These are phyloP conservation scores for Rissa tridactyla DNA, from an alignment of 2,113 vertebrate species.

Conservation along the genomic window DNA sequence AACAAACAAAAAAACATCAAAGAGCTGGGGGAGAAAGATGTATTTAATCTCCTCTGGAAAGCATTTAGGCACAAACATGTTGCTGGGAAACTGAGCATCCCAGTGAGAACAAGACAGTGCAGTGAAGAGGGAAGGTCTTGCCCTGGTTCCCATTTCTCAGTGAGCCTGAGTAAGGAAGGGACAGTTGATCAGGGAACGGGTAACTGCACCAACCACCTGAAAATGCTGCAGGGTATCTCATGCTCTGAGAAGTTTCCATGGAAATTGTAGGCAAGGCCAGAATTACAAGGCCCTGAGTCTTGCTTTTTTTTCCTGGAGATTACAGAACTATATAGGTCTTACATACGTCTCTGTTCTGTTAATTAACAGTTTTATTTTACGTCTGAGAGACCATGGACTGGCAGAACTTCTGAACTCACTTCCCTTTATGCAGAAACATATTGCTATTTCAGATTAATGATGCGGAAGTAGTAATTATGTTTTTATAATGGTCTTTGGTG, in stretches of 20 bases:
- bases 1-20: not conserved
- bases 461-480: slow-evolving; percentile 15
- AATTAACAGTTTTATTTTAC: not conserved
- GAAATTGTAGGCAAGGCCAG: not conserved
- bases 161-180: not conserved
- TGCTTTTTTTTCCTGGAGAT: not conserved
- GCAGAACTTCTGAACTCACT: not conserved
- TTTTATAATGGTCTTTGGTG: not conserved
- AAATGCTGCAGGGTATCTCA: not conserved
- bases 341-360: not conserved
- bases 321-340: not conserved
- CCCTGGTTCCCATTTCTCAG: not conserved
- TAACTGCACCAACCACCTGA: not conserved
- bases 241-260: not conserved
- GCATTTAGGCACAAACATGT: not conserved
- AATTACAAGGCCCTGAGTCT: not conserved
- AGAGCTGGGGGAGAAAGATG: not conserved
- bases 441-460: slow-evolving; percentile 31
- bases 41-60: not conserved
- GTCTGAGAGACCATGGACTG: not conserved
- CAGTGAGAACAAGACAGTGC: not conserved
- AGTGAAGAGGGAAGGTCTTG: not conserved
- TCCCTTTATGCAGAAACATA: slow-evolving; percentile 4
- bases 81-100: not conserved
- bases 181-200: not conserved